Percentiles rank a stretch among this genome's conserved stretches.
Conservation (phyloP, 2,113 vertebrate species). For the Cyprinodon brontotheroides region DNA sequence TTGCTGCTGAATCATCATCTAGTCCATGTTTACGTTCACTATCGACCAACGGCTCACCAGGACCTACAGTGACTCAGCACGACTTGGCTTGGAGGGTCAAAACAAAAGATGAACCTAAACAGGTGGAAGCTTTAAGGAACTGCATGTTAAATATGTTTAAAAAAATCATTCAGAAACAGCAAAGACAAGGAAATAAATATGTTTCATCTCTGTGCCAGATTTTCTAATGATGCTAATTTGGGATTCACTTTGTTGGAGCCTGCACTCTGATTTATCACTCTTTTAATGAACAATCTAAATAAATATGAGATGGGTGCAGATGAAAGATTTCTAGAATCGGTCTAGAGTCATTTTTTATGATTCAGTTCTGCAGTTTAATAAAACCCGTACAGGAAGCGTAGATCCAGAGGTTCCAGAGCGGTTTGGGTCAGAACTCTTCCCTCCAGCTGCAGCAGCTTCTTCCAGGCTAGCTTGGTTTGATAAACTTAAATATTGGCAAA, state of each 20-base stretch:
- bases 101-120: too few relatives aligned
- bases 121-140: too few relatives aligned
- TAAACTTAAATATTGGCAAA: neutral
- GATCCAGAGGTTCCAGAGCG: neutral
- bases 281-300: neutral
- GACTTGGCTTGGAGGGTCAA: too few relatives aligned
- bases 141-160: too few relatives aligned
- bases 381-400: neutral
- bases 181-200: neutral
- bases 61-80: too few relatives aligned
- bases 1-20: too few relatives aligned
- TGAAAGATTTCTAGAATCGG: neutral
- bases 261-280: neutral
- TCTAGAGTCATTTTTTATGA: neutral
- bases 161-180: neutral
- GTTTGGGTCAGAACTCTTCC: neutral
- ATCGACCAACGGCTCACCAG: too few relatives aligned
- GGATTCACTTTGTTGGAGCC: neutral
- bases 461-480: neutral
- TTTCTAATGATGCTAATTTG: neutral
- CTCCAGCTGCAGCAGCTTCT: too few relatives aligned
- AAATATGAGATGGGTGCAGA: neutral
- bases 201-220: neutral
- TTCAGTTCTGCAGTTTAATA: neutral
- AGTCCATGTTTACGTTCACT: too few relatives aligned